A percentile compares a stretch with the other conserved stretches of the same genome.
phyloP scores from a whole-genome alignment of 2,113 vertebrate species.

The Zapornia atra region DNA sequence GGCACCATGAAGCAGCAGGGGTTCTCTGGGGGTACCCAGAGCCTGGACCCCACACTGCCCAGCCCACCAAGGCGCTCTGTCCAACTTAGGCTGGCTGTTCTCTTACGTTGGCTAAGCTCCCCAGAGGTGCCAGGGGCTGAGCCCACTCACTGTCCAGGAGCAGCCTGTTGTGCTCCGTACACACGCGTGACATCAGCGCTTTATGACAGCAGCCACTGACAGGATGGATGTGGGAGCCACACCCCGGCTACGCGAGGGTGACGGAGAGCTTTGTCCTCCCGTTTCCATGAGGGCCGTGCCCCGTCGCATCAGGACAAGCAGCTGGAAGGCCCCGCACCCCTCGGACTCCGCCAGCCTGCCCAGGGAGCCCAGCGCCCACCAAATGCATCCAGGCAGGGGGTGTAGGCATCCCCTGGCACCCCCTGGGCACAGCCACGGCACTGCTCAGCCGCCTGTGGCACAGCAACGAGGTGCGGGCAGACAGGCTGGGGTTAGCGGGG shows the following conservation, averaged over 20 bases:
- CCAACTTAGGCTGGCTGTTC: neutral
- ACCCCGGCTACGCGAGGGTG: neutral
- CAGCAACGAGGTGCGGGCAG: neutral
- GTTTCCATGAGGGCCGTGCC: neutral
- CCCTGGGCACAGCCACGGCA: rapidly evolving
- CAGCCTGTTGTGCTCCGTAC: neutral
- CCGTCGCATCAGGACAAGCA: neutral
- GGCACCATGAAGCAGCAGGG: too few species aligned
- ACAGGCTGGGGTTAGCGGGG: neutral
- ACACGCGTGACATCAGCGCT: neutral
- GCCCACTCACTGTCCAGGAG: neutral
- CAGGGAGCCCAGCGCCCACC: neutral
- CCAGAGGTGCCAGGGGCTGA: neutral
- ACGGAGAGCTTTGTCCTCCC: slow-evolving; percentile 54
- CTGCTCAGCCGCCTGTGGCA: rapidly evolving
- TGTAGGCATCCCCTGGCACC: neutral
- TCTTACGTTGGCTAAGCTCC: neutral
- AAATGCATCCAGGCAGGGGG: neutral
- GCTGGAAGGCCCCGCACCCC: neutral
- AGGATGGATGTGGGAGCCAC: neutral
- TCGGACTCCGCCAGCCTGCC: neutral
- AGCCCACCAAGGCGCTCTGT: neutral
- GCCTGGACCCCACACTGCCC: neutral
- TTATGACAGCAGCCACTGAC: slow-evolving; percentile 13
- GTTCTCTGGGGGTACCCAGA: neutral